A percentile compares a stretch with the other conserved stretches of the same genome.
These are phyloP conservation scores for Drosophila austrosaltans DNA, from an alignment of 2,888 invertebrate species.

Conservation along the genomic window DNA sequence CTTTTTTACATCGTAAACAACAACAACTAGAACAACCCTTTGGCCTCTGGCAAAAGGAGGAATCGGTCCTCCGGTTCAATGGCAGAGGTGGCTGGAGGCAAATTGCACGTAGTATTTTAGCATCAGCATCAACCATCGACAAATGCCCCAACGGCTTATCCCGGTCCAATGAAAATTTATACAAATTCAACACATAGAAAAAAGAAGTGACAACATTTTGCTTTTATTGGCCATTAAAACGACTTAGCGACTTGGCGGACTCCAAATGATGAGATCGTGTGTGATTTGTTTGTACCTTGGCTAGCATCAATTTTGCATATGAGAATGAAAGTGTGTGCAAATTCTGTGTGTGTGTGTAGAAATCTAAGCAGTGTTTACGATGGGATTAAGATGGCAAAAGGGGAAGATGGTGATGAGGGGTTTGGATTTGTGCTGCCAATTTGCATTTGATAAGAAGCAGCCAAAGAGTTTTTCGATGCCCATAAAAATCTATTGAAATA, in stretches of 20 bases:
- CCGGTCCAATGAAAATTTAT: constrained; percentile 79
- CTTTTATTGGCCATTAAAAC: constrained; percentile 84
- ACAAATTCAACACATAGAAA: constrained; percentile 67
- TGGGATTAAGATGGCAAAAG: constrained; percentile 6
- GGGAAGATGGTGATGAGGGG: background rate
- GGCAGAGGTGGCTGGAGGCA: constrained; percentile 24
- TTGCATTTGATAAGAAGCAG: constrained; percentile 31
- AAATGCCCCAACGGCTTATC: constrained; percentile 64
- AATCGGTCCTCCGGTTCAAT: background rate
- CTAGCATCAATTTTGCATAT: constrained; percentile 65
- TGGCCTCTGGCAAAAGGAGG: constrained; percentile 20
- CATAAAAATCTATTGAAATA: constrained; percentile 13
- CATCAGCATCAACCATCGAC: constrained; percentile 55
- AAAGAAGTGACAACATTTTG: constrained; percentile 82
- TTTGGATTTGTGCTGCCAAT: constrained; percentile 29
- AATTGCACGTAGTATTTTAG: constrained; percentile 80
- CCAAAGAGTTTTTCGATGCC: constrained; percentile 13
- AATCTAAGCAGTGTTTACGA: constrained; percentile 27
- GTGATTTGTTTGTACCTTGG: constrained; percentile 64
- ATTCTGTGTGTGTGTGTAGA: constrained; percentile 22
- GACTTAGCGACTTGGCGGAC: constrained; percentile 81
- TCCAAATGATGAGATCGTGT: constrained; percentile 51
- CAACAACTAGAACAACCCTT: constrained; percentile 57
- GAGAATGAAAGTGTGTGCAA: constrained; percentile 41
- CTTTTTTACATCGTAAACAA: constrained; percentile 76